These are phyloP conservation scores for Barypeithes pellucidus DNA, from an alignment of 2,888 invertebrate species.

Conservation along the genomic window DNA sequence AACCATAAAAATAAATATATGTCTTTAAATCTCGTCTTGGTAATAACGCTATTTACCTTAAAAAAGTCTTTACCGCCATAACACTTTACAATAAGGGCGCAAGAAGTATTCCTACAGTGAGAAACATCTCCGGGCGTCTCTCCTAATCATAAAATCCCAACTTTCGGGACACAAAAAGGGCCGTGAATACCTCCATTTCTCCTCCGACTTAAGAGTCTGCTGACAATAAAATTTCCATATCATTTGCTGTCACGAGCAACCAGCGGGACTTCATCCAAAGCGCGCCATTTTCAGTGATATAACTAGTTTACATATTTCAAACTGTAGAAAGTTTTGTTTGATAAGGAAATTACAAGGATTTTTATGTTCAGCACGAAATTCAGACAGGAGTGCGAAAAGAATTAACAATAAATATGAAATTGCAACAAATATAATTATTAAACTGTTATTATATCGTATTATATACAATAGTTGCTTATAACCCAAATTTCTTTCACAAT, in stretches of 20 bases:
- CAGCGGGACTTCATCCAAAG: slow-evolving; percentile 20
- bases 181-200: slow-evolving; percentile 38
- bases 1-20: no score
- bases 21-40: no score
- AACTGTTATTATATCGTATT: no score
- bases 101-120: slow-evolving; percentile 21
- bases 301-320: slow-evolving; percentile 17
- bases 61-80: slow-evolving; percentile 16
- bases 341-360: neutral
- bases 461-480: no score
- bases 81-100: slow-evolving; percentile 13
- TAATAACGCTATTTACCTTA: neutral
- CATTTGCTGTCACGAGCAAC: slow-evolving; percentile 57
- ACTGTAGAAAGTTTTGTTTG: neutral
- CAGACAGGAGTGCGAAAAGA: no score
- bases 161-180: slow-evolving; percentile 31
- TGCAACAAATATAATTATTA: no score
- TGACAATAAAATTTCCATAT: slow-evolving; percentile 58
- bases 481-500: no score
- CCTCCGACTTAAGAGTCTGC: slow-evolving; percentile 40
- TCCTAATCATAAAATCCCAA: slow-evolving; percentile 40
- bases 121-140: slow-evolving; percentile 29
- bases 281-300: slow-evolving; percentile 29
- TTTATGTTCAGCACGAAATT: neutral
- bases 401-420: no score